Conservation (phyloP, 2,113 vertebrate genomes). For the Anhinga anhinga region DNA sequence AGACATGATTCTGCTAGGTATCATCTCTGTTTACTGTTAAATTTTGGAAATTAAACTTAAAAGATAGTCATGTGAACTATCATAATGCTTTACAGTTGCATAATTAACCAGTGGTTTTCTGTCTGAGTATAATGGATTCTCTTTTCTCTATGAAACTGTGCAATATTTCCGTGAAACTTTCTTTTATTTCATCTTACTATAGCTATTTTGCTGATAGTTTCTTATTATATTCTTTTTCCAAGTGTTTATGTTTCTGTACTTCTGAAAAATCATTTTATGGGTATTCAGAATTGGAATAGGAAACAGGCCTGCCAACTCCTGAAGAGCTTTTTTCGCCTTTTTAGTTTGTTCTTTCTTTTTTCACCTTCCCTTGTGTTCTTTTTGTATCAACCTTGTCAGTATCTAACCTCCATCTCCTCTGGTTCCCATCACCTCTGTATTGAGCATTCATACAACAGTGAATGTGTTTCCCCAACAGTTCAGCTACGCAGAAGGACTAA, state of each 20-base stretch:
- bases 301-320: neutral
- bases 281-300: neutral
- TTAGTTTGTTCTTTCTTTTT: neutral
- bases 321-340: neutral
- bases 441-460: neutral
- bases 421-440: neutral
- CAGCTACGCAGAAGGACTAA: neutral
- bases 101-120: neutral
- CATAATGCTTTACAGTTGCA: neutral
- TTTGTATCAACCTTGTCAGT: neutral
- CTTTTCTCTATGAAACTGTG: neutral
- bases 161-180: neutral
- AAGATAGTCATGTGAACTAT: neutral
- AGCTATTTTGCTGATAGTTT: neutral
- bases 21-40: neutral
- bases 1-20: neutral
- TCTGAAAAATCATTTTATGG: neutral
- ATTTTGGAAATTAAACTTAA: neutral
- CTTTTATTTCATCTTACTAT: neutral
- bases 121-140: neutral
- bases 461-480: neutral
- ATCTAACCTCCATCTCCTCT: neutral
- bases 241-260: neutral
- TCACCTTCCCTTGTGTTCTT: neutral
- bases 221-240: neutral